A percentile compares a stretch with the other conserved stretches of the same genome.
These are phyloP conservation scores for Adelphocoris suturalis DNA, from an alignment of 2,888 invertebrate species.

Conservation along the genomic window DNA sequence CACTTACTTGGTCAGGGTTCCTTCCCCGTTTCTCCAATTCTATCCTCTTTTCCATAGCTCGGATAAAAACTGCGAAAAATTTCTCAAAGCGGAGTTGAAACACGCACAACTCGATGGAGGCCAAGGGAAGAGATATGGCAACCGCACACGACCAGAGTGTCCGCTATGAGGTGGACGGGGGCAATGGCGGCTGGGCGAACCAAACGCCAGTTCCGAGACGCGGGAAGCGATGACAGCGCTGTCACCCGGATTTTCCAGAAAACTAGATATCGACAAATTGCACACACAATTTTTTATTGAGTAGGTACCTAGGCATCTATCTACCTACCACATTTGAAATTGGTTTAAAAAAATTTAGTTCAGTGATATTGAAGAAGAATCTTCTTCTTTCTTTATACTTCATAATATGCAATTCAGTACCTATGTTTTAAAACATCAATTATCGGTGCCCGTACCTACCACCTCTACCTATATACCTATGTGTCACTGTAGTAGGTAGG, in stretches of 20 bases:
- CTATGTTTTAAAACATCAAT: no score
- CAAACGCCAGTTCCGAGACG: constrained; percentile 39
- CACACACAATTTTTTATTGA: background rate
- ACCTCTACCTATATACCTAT: no score
- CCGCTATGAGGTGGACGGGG: constrained; percentile 52
- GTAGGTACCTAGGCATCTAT: background rate
- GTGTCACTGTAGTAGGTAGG: no score
- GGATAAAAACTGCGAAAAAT: background rate
- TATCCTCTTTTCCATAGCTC: constrained; percentile 94
- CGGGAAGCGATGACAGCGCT: constrained; percentile 38
- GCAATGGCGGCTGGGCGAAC: constrained; percentile 60
- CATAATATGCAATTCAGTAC: no score
- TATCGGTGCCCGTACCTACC: no score
- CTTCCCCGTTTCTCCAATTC: constrained; percentile 95
- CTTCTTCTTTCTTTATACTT: no score
- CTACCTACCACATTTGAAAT: background rate
- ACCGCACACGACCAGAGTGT: constrained; percentile 48
- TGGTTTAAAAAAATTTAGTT: no score
- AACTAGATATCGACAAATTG: background rate
- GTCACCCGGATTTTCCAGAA: background rate
- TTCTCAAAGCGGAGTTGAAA: background rate
- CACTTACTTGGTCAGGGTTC: constrained; percentile 92
- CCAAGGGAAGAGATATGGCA: constrained; percentile 50
- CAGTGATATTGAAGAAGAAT: no score
- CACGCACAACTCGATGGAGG: constrained; percentile 57